Evolutionary conservation across 2,113 vertebrate genomes (phyloP), one percentile per base, ranked within the genome.

Genomic region (Chaetorhynchus papuensis): DNA sequence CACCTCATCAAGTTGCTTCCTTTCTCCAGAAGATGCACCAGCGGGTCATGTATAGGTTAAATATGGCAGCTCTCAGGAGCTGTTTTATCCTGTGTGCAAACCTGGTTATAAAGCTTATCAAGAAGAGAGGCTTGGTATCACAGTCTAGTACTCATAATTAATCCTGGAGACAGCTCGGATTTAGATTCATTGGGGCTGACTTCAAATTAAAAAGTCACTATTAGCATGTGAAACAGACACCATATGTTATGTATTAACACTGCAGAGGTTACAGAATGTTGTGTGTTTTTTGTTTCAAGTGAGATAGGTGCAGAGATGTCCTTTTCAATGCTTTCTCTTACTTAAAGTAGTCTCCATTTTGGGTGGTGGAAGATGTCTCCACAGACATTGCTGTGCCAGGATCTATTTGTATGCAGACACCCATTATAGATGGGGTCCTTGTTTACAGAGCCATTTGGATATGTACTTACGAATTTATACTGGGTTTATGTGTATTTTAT

Each of bases 181-280:
- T 98, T 98, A 97, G 95, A 92, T 96, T 97, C 97, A 95, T 98
- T 96, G 96, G 97, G 96, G 96, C 96, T 97, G 95, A 97, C 97
- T 98, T 98, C 93, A 98, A 98, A 98, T 98, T 97, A 98, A 98
- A 97, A 98, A 98, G 97, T 97, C 97, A 97, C 97, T 93, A 96
- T 98, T 97, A 96, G 96, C 78, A 71, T 97, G 96, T 94, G 97
- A 98, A 97, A 98, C 96, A 97, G 97, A 97, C 92, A 97, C 97
- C 97, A 98, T 98, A 97, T 98, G 97, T 96, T 97, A 91, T 87
- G 83, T 91, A 97, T 64, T 93, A 97, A 76, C 85, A 81, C 89
- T 84, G 21, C 87, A 71, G 91, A 83, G 87, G 94, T 95, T 90
- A 65, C 30, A 93, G 93, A 94, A 92, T 28, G 44, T 77, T 75